phyloP scores from a whole-genome alignment of 1,140 invertebrate genomes.

The Lanistes nyassanus region DNA sequence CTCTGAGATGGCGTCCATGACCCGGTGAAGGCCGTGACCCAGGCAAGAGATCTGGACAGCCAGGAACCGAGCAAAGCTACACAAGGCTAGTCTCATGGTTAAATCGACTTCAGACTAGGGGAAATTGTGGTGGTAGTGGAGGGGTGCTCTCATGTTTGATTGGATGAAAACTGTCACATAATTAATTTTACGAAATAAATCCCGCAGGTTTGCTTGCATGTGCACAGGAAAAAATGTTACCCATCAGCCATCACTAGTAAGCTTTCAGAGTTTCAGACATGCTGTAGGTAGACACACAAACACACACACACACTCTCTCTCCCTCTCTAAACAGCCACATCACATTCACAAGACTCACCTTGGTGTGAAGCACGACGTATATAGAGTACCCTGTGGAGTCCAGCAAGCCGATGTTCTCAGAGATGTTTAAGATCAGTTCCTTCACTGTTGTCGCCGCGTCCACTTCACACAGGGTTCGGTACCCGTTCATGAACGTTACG shows the following conservation, averaged over 20 bases:
- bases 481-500: conserved; percentile 56
- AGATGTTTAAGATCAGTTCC: conserved; percentile 54
- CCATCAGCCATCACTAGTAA: too few species aligned
- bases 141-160: too few species aligned
- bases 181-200: too few species aligned
- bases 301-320: not conserved
- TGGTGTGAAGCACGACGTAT: conserved; percentile 56
- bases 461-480: conserved; percentile 51
- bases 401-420: conserved; percentile 44
- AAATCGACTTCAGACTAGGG: too few species aligned
- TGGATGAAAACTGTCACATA: too few species aligned
- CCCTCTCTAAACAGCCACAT: not conserved
- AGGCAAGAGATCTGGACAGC: conserved; percentile 61
- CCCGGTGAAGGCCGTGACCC: conserved; percentile 58
- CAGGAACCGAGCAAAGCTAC: too few species aligned
- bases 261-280: too few species aligned
- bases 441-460: conserved; percentile 59
- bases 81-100: too few species aligned
- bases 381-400: conserved; percentile 60
- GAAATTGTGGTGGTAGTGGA: too few species aligned
- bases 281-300: not conserved
- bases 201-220: too few species aligned
- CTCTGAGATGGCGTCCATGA: conserved; percentile 64
- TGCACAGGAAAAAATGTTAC: too few species aligned
- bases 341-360: conserved; percentile 39